phyloP scores from a whole-genome alignment of 2,113 vertebrate genomes.

The Zapus hudsonius region DNA sequence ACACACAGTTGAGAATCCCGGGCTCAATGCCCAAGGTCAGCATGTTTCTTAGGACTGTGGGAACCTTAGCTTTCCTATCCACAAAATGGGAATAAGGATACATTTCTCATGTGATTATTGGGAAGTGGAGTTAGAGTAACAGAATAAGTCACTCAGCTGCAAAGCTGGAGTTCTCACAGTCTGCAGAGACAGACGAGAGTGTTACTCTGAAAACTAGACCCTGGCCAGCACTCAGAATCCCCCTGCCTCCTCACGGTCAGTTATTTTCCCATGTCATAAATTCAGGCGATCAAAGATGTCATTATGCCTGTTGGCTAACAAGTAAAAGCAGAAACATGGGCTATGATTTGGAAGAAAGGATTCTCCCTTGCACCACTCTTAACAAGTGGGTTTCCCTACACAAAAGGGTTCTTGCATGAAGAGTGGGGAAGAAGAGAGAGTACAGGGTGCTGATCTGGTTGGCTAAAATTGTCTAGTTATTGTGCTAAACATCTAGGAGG shows the following conservation, averaged over 20 bases:
- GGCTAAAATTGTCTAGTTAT: neutral
- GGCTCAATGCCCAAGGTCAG: neutral
- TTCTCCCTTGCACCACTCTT: neutral
- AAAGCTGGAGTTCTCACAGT: neutral
- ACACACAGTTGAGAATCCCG: neutral
- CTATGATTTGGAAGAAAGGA: neutral
- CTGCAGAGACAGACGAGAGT: neutral
- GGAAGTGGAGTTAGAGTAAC: neutral
- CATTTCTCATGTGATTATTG: neutral
- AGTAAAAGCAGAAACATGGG: neutral
- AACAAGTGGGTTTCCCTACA: neutral
- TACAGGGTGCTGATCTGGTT: neutral
- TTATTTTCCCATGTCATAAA: neutral
- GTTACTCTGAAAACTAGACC: neutral
- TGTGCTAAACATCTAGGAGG: neutral
- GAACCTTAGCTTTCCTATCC: neutral
- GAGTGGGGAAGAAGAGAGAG: neutral
- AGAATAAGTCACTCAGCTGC: neutral
- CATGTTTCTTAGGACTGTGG: neutral
- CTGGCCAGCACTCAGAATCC: neutral
- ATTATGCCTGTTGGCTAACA: neutral
- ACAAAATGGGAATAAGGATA: constrained; percentile 9
- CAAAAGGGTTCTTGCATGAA: neutral
- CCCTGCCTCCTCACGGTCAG: neutral
- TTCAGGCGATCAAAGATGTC: neutral